Base-by-base conservation (phyloP, 2,113 vertebrate species). In the Regulus satrapa region DNA sequence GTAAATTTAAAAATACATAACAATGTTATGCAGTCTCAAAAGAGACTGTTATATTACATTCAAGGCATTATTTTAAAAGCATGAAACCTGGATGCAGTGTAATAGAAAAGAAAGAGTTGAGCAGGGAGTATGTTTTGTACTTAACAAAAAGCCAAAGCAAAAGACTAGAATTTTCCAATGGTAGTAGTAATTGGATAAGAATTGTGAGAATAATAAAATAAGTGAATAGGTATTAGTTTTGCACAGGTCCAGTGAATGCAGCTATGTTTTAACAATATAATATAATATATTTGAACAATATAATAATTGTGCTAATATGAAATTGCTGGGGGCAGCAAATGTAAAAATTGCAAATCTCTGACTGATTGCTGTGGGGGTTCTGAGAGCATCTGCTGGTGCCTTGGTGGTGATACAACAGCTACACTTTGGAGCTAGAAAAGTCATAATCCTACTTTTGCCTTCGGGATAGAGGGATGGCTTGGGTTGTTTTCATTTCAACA, bases 1-100 rank as follows among this genome's bases (percentile, higher is more conserved):
- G 56, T 87, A 93, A 95, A 72, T 93, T 61, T 88, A 46, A 92
- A 92, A 52, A 75, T 83, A 80, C 19, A 41, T 83, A 85, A 61
- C 49, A 31, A 8, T n/a, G 25, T 66, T 58, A 13, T 28, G 14
- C 38, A 32, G 38, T 78, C 75, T 85, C 21, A 52, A 21, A 89
- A 63, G 21, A 89, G 66, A 38, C 23, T 74, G 31, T 71, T 75
- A 5, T 8, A 25, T 77, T 54, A 49, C 43, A 36, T 85, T 82
- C 28, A 79, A 49, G 51, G 28, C 3, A 1, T 43, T 78, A 25
- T 51, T 96, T 96, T 85, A 61, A 48, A 88, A 79, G 16, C 31
- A 6, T 43, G 9, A 89, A 66, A 51, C 28, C 11, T 17, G 55
- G 17, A 16, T 85, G 16, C 45, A 68, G 3, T 19, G 13, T 72